Conservation (phyloP, 2,888 invertebrate species). For the Philhelius pedissequus region DNA sequence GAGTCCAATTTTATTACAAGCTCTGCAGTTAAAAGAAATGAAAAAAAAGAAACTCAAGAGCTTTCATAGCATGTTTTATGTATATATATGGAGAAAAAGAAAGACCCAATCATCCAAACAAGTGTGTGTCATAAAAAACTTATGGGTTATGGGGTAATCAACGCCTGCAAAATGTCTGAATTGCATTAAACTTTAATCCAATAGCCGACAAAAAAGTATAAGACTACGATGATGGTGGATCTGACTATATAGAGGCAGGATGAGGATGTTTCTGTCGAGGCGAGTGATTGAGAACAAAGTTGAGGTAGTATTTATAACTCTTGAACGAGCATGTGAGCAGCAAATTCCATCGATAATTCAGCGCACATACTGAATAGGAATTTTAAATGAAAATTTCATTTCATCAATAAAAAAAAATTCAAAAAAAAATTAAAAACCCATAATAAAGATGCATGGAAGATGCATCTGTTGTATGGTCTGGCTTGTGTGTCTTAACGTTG, state of each 20-base stretch:
- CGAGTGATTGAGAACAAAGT: not conserved
- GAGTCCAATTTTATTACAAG: constrained; percentile 51
- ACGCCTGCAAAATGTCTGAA: constrained; percentile 47
- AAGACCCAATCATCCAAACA: constrained; percentile 41
- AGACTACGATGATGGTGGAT: not conserved
- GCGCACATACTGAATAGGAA: constrained; percentile 48
- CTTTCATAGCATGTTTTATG: not conserved
- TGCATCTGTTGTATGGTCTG: not conserved
- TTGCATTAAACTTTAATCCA: constrained; percentile 60
- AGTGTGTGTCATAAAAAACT: constrained; percentile 55
- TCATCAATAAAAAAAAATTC: constrained; percentile 31
- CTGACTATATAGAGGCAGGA: not conserved
- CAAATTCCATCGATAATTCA: constrained; percentile 55
- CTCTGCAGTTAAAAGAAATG: constrained; percentile 27
- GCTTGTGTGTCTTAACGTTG: too few relatives aligned
- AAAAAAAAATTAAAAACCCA: not conserved
- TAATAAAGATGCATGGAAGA: not conserved
- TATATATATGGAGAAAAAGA: not conserved
- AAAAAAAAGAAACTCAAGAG: not conserved
- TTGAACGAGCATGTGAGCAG: constrained; percentile 10
- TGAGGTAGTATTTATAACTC: constrained; percentile 9
- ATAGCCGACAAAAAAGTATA: constrained; percentile 19
- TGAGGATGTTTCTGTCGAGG: not conserved
- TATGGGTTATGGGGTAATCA: constrained; percentile 58
- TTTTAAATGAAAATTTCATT: constrained; percentile 55